Base-by-base conservation (phyloP, 2,888 invertebrate genomes). In the Steromphala cineraria region DNA sequence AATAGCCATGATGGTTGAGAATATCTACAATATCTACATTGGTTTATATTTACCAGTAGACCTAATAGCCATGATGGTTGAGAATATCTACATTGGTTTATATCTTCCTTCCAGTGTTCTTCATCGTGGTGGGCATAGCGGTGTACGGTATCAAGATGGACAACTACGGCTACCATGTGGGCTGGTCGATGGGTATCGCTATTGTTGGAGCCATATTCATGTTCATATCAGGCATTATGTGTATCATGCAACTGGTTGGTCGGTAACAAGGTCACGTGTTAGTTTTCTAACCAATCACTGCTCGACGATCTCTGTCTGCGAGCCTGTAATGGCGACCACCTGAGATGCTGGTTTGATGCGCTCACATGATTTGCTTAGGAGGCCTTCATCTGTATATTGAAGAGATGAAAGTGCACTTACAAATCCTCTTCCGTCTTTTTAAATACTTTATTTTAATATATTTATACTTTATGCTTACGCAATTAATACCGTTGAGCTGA, bases 131-230 rank as follows among this genome's bases (percentile, higher is more conserved):
- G 28, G 89, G 90, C 10, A 83, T 88, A 52, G 80, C 85, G 40
- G 86, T 90, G 55, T 87, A 88, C 67, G 86, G 81, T 15, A 81
- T 82, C n/a, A 86, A 89, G 78, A 79, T 87, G 46, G 84, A 85
- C 19, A 78, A 84, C 2, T 36, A 55, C 4, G 55, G 78, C 74
- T 84, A 82, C 24, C 79, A 83, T 17, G 84, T 90, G 15, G 89
- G 88, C 40, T 91, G 91, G 91, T 91, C 91, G 17, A 89, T 90
- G 89, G 90, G 89, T 17, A 56, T 90, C 21, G 91, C 91, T 74
- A 90, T 90, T 53, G 89, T 86, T 13, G 91, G 88, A 1, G 85
- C 87, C 52, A 75, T 88, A 8, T 84, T 88, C 31, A 85, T 87
- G 53, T 90, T 87, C 56, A 75, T 91, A 1, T 87, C 89, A 17